Base-by-base conservation (phyloP, 2,113 vertebrate species). In the Mesoclemmys tuberculata region DNA sequence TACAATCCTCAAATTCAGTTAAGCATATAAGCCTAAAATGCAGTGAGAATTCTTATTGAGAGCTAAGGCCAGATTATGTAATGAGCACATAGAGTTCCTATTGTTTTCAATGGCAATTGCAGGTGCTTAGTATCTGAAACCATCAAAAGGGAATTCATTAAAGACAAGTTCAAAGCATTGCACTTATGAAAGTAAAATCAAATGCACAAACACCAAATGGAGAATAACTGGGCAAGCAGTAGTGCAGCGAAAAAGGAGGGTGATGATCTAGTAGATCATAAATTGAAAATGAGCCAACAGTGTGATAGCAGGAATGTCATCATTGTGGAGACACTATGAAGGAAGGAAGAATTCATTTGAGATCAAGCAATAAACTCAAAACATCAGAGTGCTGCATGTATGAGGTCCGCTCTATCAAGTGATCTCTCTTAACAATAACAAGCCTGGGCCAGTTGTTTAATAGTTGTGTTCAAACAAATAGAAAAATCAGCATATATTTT, bases 361-460 rank as follows among this genome's bases (percentile, higher is more conserved):
- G 84, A 96, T 71, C 61, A 95, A 96, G 82, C 82, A 97, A 90
- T 92, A 94, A 94, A 90, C 91, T 75, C 46, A 96, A 94, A 94
- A 93, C 86, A 89, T 94, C 75, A 90, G 51, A 92, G 75, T 79
- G n/a, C 18, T 92, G 79, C 88, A 83, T 88, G 94, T 91, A 92
- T 94, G 91, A 87, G 41, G 81, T 92, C 84, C 91, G 51, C 88
- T 93, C 35, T 38, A 35, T 91, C 92, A 92, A 84, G 58, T 87
- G 71, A 58, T 89, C 77, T 77, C 93, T 94, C 84, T 85, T 79
- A 95, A 51, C 74, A 91, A 27, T 64, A 95, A 93, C 68, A 85
- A 92, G 80, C 51, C 48, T 64, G 61, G 81, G 48, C 10, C 80
- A 93, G 84, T 29, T 89, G 77, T 71, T 92, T 58, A 96, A 87